These are phyloP conservation scores for Ictalurus furcatus DNA, from an alignment of 2,113 vertebrate genomes.

Conservation along the genomic window DNA sequence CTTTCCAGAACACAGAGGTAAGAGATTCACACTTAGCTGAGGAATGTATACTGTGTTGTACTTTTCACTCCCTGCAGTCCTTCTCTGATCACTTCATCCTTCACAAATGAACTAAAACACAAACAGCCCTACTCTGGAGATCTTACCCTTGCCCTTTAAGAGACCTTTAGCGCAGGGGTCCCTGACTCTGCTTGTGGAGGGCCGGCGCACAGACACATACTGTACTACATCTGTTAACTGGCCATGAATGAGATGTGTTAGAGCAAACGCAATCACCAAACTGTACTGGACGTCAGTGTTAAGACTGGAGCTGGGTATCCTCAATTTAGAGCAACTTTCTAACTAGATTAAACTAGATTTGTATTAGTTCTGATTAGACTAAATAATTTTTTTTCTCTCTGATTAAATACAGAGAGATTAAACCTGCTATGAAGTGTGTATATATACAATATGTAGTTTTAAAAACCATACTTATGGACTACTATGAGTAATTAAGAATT, in stretches of 20 bases:
- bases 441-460: not conserved
- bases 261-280: not conserved
- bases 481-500: no score
- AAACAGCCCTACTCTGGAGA: not conserved
- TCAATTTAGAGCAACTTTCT: not conserved
- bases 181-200: not conserved
- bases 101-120: not conserved
- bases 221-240: not conserved
- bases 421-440: not conserved
- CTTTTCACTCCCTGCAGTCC: constrained; percentile 16
- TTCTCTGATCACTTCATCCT: not conserved
- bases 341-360: no score
- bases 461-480: not conserved
- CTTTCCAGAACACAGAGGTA: constrained; percentile 57
- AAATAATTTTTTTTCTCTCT: not conserved
- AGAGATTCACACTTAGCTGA: constrained; percentile 30
- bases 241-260: not conserved
- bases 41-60: constrained; percentile 38
- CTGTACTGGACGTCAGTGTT: not conserved
- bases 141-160: not conserved
- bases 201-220: not conserved
- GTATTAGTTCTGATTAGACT: no score
- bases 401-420: not conserved
- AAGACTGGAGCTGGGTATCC: not conserved
- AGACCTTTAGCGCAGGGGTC: not conserved